Evolutionary conservation across 2,797 vertebrate species (phyloP), one percentile per base, ranked within the genome.

Genomic region (Channa striata): DNA sequence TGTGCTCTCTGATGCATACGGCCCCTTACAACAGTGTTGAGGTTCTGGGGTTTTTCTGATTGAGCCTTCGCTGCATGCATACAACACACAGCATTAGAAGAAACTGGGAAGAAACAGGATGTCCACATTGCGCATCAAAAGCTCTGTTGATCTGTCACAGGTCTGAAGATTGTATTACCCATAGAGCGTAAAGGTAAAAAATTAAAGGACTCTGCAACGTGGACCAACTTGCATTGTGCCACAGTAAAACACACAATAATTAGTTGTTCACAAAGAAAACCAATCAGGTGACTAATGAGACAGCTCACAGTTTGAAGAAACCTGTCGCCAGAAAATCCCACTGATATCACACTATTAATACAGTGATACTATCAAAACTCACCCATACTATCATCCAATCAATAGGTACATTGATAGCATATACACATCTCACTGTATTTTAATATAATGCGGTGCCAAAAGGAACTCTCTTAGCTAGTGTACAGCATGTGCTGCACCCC

Each of bases 361-460:
- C 6, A 6, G 25, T 30, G 3, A 30, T 30, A 4, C 25, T 6
- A 30, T 30, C 25, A 30, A 30, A 37, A 8, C 2, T 11, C 36
- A 8, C 36, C 62, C 19, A n/a, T n/a, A n/a, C n/a, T n/a, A n/a
- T n/a, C 49, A 37, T 62, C 36, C 43, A 77, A 65, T 77, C 60
- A 84, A 51, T 33, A 46, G 46, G n/a, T 11, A 53, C n/a, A 77
- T 57, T 61, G 59, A 14, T n/a, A 69, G 39, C 51, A 75, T 62
- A 54, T 21, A 46, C 43, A 7, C 25, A 23, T 34, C 34, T 73
- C 34, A 64, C 82, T 72, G 71, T 73, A 75, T 76, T 84, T 80
- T 72, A 72, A 81, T 81, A 44, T 13, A 54, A 25, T 14, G 63
- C 72, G 11, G 10, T 56, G 12, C 19, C 54, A 59, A 60, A 74